Evolutionary conservation across 2,113 vertebrate genomes (phyloP).

Genomic region (Cyprinodon tularosa): DNA sequence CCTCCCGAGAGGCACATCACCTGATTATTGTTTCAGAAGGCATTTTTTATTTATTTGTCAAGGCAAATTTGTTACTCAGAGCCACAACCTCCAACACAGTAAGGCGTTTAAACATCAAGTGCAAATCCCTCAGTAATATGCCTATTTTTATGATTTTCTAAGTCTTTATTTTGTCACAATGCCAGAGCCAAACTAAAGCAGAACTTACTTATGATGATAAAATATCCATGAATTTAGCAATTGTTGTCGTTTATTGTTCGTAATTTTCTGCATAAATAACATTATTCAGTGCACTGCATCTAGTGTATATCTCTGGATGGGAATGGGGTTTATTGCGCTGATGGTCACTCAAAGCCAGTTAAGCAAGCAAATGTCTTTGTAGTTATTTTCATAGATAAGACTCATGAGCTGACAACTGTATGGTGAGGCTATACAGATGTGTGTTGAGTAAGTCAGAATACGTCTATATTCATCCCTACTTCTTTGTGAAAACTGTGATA

Average conservation of each 20-base stretch:
- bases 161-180: constrained; percentile 43
- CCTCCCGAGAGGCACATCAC: constrained; percentile 66
- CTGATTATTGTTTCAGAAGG: constrained; percentile 71
- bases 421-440: constrained; percentile 38
- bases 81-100: constrained; percentile 53
- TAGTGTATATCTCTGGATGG: constrained; percentile 21
- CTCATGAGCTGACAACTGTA: constrained; percentile 20
- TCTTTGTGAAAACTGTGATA: constrained; percentile 31
- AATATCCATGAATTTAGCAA: constrained; percentile 7
- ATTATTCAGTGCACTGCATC: constrained; percentile 13
- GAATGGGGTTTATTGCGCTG: constrained; percentile 52
- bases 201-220: neutral
- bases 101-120: constrained; percentile 74
- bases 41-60: constrained; percentile 40
- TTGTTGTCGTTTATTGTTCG: neutral
- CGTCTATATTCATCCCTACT: constrained; percentile 28
- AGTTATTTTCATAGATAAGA: constrained; percentile 16
- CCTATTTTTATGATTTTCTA: constrained; percentile 28
- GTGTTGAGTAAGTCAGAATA: constrained; percentile 27
- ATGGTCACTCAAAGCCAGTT: constrained; percentile 49
- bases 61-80: constrained; percentile 63
- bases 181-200: constrained; percentile 34
- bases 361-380: constrained; percentile 35
- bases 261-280: constrained; percentile 24
- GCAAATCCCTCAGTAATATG: constrained; percentile 67